Base-by-base conservation (phyloP, 2,888 invertebrate species). In the Liopterus haemorrhoidalis region DNA sequence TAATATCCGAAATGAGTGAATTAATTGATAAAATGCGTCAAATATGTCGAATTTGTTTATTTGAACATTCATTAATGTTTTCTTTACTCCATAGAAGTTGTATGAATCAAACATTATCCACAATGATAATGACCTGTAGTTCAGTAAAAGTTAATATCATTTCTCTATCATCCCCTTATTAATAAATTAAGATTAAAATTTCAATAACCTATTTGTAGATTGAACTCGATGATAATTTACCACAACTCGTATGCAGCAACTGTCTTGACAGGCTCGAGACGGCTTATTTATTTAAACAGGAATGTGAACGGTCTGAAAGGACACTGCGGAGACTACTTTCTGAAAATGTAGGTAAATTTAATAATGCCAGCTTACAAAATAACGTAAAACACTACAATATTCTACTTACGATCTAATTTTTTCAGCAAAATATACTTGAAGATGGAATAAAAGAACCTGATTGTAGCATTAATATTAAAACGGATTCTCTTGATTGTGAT, bases 211-310 rank as follows among this genome's bases (percentile, higher is more conserved):
- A 3, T 31, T 21, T 20, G 8, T 16, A 36, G 36, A 36, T 40
- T 12, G 12, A 9, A 8, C 18, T 20, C 19, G 40, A 30, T 6
- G 40, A 40, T 40, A 30, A 30, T 20, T 18, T 40, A 30, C 40
- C 40, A n/a, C 21, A 28, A 30, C 30, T 30, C n/a, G 18, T 40
- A 30, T 40, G 40, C 14, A 15, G 12, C n/a, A 28, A 40, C 30
- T 40, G 40, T 28, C 24, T 40, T 14, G 12, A 28, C 11, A 28
- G 30, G 14, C 31, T 40, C n/a, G 40, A 40, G 30, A 12, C 20
- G n/a, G 40, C 40, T 4, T 40, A 40, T 15, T 30, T 24, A 4
- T 40, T 40, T 20, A 40, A 40, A 40, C 40, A 40, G 15, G 40
- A 40, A 40, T 27, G 31, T 28, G 40, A 40, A 30, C 40, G 24